Conservation (phyloP, 2,888 invertebrate species). For the Baronia brevicornis region DNA sequence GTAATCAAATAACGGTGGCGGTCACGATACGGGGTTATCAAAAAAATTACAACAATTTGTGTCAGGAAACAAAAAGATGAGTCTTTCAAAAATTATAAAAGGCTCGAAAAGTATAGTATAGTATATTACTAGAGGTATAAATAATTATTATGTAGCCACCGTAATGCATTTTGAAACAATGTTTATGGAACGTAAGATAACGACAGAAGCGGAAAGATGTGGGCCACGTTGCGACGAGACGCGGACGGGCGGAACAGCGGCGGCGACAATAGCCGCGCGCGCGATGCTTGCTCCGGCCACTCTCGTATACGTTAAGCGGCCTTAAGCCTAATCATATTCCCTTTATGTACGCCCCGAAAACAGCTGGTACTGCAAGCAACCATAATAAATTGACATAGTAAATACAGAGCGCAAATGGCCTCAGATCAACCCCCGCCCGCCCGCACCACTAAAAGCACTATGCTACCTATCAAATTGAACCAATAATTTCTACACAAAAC, state of each 20-base stretch:
- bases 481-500: conserved; percentile 16
- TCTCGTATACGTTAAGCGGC: conserved; percentile 45
- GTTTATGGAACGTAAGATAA: conserved; percentile 14
- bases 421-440: conserved; percentile 38
- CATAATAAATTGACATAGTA: conserved; percentile 58
- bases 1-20: too few species aligned
- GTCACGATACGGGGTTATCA: too few species aligned
- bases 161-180: conserved; percentile 13
- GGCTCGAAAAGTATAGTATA: neutral
- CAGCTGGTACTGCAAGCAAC: conserved; percentile 80
- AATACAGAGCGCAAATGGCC: conserved; percentile 39
- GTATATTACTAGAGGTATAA: neutral
- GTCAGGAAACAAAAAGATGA: neutral
- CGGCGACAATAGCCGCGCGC: conserved; percentile 20
- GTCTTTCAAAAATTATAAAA: neutral
- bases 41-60: too few species aligned
- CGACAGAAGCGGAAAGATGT: conserved; percentile 21
- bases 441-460: conserved; percentile 30
- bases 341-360: conserved; percentile 79
- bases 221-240: conserved; percentile 28
- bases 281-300: conserved; percentile 24
- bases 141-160: conserved; percentile 2
- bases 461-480: conserved; percentile 28
- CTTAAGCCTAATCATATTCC: conserved; percentile 48
- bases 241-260: conserved; percentile 18